Evolutionary conservation across 1,140 invertebrate genomes (phyloP).

Genomic region (Pachyrhynchus sulphureomaculatus): DNA sequence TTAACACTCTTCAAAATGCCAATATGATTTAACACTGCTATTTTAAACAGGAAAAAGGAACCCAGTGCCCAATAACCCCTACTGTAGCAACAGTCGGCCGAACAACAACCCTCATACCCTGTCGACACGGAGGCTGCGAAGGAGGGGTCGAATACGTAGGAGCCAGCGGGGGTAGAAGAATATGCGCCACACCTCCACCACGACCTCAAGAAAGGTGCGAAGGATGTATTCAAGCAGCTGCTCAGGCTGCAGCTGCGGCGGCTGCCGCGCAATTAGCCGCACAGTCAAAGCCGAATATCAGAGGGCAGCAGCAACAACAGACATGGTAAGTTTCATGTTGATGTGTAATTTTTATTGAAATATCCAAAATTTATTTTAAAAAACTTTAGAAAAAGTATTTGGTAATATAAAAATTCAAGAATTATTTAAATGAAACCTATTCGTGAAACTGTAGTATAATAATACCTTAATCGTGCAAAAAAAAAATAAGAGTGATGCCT

Average conservation of each 20-base stretch:
- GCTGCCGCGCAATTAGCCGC: slow-evolving; percentile 7
- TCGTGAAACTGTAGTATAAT: no score
- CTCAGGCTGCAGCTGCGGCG: slow-evolving; percentile 35
- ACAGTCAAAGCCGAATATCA: neutral
- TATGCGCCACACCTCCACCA: slow-evolving; percentile 62
- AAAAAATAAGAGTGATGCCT: no score
- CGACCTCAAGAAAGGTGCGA: slow-evolving; percentile 43
- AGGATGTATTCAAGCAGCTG: slow-evolving; percentile 44
- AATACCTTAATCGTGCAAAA: no score
- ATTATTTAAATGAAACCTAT: no score
- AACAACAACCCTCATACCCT: slow-evolving; percentile 11
- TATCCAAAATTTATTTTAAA: no score
- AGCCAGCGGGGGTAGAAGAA: slow-evolving; percentile 57
- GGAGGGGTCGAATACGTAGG: slow-evolving; percentile 60
- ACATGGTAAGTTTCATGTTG: slow-evolving; percentile 22
- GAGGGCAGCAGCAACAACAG: slow-evolving; percentile 6
- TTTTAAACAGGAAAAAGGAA: slow-evolving; percentile 44
- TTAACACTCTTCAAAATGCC: no score
- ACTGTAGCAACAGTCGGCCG: neutral
- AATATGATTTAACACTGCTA: no score
- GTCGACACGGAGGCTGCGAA: slow-evolving; percentile 45
- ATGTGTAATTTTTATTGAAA: no score
- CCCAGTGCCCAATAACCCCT: slow-evolving; percentile 40
- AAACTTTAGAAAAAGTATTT: no score
- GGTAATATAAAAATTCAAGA: no score